Evolutionary conservation across 2,797 vertebrate genomes (phyloP).

Genomic region (Percopsis omiscomaycus): DNA sequence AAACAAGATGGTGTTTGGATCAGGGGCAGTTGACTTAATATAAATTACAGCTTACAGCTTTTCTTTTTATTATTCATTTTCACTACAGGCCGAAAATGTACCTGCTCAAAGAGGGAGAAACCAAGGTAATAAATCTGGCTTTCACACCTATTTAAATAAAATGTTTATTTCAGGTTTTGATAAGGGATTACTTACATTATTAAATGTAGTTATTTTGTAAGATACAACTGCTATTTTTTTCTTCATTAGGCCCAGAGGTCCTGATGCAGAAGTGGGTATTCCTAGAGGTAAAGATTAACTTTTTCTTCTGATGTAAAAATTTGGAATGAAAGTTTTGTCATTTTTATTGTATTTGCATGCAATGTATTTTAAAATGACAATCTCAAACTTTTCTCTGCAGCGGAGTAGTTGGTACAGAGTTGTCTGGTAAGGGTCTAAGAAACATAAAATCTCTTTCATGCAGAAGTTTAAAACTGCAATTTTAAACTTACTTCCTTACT

Average conservation of each 20-base stretch:
- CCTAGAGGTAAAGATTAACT: constrained; percentile 71
- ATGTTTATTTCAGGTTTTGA: not conserved
- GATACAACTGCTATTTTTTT: not conserved
- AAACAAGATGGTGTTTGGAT: too few species aligned
- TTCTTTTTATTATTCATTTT: constrained; percentile 2
- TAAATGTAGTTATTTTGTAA: not conserved
- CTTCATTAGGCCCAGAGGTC: constrained; percentile 67
- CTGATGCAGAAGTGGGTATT: constrained; percentile 74
- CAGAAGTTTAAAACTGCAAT: constrained; percentile 16
- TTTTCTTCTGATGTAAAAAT: not conserved
- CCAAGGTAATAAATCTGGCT: constrained; percentile 71
- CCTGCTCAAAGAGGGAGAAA: constrained; percentile 82
- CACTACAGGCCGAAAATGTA: constrained; percentile 80
- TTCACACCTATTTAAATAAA: too few species aligned
- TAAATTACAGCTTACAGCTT: constrained; percentile 1
- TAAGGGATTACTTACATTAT: not conserved
- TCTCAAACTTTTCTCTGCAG: constrained; percentile 36
- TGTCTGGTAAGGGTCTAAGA: constrained; percentile 31
- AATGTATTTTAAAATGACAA: not conserved
- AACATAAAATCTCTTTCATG: constrained; percentile 1
- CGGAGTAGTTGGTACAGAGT: constrained; percentile 3
- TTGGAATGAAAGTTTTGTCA: not conserved
- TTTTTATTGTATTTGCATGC: too few species aligned
- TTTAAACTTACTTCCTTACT: constrained; percentile 6
- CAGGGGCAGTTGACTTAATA: not conserved